Evolutionary conservation across 2,888 invertebrate species (phyloP).

Genomic region (Leptopterna dolabrata): DNA sequence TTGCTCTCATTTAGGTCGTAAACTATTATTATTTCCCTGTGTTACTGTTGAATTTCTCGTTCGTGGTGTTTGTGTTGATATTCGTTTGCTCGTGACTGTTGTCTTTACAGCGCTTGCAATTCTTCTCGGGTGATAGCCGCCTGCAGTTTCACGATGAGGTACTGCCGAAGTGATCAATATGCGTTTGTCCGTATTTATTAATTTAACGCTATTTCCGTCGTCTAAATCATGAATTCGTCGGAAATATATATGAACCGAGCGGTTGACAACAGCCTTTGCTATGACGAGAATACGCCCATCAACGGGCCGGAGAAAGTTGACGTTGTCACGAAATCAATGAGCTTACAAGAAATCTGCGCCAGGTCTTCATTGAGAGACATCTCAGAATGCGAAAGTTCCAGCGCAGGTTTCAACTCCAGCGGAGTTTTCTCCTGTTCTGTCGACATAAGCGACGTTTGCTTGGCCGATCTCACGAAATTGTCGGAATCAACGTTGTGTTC

Average conservation of each 20-base stretch:
- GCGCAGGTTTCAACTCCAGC: conserved; percentile 5
- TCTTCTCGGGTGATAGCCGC: too few relatives aligned
- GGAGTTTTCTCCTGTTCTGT: conserved; percentile 30
- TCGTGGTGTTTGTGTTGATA: too few relatives aligned
- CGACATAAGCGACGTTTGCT: conserved; percentile 38
- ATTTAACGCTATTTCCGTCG: not conserved
- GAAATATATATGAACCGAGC: not conserved
- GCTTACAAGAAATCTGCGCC: conserved; percentile 15
- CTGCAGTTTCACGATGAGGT: too few relatives aligned
- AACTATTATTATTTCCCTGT: too few relatives aligned
- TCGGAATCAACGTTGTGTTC: conserved; percentile 29
- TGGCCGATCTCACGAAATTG: conserved; percentile 38
- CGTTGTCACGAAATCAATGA: conserved; percentile 30
- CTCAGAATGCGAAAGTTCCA: not conserved
- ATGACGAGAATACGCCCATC: not conserved
- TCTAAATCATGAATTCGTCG: not conserved
- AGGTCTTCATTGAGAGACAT: not conserved
- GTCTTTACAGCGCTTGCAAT: too few relatives aligned
- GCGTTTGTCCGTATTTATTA: too few relatives aligned
- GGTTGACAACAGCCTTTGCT: not conserved
- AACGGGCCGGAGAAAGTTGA: not conserved
- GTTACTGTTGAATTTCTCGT: too few relatives aligned
- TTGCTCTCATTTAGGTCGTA: too few relatives aligned
- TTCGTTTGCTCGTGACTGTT: too few relatives aligned
- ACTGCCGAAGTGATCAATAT: too few relatives aligned